Evolutionary conservation across 2,888 invertebrate genomes (phyloP).

Genomic region (Monopis laevigella): DNA sequence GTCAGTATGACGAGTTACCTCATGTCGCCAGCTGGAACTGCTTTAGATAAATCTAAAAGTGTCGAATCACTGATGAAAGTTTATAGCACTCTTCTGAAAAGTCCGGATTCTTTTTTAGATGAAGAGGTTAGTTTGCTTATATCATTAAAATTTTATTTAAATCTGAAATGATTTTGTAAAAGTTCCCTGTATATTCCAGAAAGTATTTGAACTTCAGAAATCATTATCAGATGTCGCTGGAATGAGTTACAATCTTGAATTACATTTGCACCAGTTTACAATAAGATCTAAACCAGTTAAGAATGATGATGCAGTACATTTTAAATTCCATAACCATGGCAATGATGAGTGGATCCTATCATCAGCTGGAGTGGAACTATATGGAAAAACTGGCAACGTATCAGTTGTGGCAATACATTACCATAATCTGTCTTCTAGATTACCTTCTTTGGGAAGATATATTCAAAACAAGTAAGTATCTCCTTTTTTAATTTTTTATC

Average conservation of each 20-base stretch:
- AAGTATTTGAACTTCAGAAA: slow-evolving; percentile 54
- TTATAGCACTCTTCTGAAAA: slow-evolving; percentile 42
- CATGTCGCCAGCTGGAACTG: slow-evolving; percentile 39
- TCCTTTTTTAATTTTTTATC: too few relatives aligned
- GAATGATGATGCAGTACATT: slow-evolving; percentile 43
- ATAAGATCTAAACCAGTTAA: slow-evolving; percentile 36
- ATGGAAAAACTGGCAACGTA: slow-evolving; percentile 34
- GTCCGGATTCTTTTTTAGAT: slow-evolving; percentile 73
- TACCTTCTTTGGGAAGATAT: slow-evolving; percentile 68
- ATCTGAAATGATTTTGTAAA: too few relatives aligned
- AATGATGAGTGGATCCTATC: slow-evolving; percentile 42
- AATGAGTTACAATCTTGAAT: slow-evolving; percentile 36
- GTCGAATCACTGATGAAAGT: slow-evolving; percentile 72
- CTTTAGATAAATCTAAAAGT: slow-evolving; percentile 56
- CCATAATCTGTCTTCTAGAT: slow-evolving; percentile 69
- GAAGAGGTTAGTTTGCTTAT: slow-evolving; percentile 76
- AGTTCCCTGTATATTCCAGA: slow-evolving; percentile 27
- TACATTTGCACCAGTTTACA: slow-evolving; percentile 38
- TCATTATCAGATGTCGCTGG: slow-evolving; percentile 42
- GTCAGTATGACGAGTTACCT: slow-evolving; percentile 67
- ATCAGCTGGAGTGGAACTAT: slow-evolving; percentile 46
- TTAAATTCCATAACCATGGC: slow-evolving; percentile 32
- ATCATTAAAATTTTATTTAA: too few relatives aligned
- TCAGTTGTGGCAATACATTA: slow-evolving; percentile 67
- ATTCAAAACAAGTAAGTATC: slow-evolving; percentile 72